phyloP scores from a whole-genome alignment of 1,140 invertebrate genomes.

The Hermetia illucens region DNA sequence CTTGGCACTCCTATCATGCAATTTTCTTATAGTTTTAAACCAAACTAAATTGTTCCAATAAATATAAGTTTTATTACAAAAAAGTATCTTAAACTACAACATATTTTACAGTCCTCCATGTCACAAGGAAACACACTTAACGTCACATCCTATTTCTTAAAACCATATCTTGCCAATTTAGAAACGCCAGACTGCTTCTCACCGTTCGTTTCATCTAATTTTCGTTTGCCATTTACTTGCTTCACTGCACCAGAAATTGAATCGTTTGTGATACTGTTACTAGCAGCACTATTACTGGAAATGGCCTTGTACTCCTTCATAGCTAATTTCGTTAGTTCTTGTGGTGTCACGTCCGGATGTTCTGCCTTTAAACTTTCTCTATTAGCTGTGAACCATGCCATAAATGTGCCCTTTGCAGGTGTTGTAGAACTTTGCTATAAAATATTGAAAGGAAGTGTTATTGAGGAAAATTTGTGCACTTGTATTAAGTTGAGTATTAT shows the following conservation, averaged over 20 bases:
- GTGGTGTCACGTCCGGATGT: constrained; percentile 35
- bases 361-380: constrained; percentile 37
- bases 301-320: constrained; percentile 35
- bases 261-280: neutral
- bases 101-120: no score
- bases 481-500: constrained; percentile 8
- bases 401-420: constrained; percentile 34
- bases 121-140: neutral
- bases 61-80: no score
- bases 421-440: no score
- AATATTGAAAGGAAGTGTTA: constrained; percentile 13
- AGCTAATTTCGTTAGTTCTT: constrained; percentile 37
- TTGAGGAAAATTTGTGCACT: constrained; percentile 3
- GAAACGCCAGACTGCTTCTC: neutral
- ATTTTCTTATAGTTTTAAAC: no score
- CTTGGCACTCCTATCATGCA: no score
- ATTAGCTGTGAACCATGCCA: constrained; percentile 41
- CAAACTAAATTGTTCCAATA: no score
- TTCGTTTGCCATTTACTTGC: neutral
- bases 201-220: neutral
- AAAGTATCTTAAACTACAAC: no score
- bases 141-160: constrained; percentile 1
- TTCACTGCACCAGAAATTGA: neutral
- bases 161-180: constrained; percentile 6
- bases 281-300: neutral